These are phyloP conservation scores for Drosophila longiperda DNA, from an alignment of 2,888 invertebrate genomes.

Conservation along the genomic window DNA sequence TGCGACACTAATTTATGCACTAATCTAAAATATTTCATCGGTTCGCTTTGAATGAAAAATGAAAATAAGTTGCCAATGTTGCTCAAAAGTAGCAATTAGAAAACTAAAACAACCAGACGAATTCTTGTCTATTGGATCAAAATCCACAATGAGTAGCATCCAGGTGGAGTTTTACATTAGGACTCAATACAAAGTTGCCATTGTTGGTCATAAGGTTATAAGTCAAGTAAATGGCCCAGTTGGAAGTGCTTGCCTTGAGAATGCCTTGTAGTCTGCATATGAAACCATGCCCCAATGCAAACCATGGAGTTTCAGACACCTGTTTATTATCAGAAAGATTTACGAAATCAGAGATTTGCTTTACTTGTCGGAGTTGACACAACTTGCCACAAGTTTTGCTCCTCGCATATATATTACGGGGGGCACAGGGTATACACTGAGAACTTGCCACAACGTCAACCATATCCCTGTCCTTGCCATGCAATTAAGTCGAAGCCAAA, in stretches of 20 bases:
- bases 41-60: not conserved
- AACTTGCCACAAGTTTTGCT: not conserved
- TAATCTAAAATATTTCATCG: not conserved
- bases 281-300: not conserved
- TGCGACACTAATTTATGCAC: conserved; percentile 5
- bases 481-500: conserved; percentile 50
- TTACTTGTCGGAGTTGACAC: not conserved
- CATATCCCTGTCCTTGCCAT: conserved; percentile 45
- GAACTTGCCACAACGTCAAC: conserved; percentile 2
- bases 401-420: no score
- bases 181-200: not conserved
- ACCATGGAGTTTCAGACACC: not conserved
- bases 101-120: not conserved
- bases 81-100: not conserved
- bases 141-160: not conserved
- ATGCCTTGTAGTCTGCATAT: not conserved
- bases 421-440: not conserved
- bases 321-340: not conserved
- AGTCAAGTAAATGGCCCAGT: not conserved
- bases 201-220: not conserved
- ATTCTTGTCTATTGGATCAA: not conserved
- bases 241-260: not conserved
- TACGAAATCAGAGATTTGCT: not conserved
- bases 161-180: not conserved
- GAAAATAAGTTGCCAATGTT: not conserved